Percentiles rank a stretch among this genome's conserved stretches.
phyloP scores from a whole-genome alignment of 1,140 invertebrate species.

The Meloidogyne exigua region DNA sequence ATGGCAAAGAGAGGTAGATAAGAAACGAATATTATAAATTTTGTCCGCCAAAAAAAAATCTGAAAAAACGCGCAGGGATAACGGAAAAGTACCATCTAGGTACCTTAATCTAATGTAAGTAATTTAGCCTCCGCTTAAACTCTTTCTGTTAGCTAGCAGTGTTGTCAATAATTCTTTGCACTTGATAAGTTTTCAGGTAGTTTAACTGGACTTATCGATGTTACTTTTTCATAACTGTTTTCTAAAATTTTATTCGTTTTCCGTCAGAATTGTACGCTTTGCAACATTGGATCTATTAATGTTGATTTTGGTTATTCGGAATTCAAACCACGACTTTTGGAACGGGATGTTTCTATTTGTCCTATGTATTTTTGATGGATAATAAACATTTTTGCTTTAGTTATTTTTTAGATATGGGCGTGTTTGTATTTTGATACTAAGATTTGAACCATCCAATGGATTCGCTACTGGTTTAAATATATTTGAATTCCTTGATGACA shows the following conservation, averaged over 20 bases:
- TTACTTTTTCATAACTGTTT: too few species aligned
- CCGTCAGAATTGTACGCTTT: neutral
- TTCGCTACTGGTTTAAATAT: constrained; percentile 15
- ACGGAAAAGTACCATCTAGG: too few species aligned
- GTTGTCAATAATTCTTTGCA: neutral
- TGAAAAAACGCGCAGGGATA: too few species aligned
- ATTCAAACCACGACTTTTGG: constrained; percentile 14
- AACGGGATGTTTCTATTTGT: constrained; percentile 14
- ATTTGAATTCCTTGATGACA: constrained; percentile 8
- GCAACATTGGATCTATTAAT: constrained; percentile 4
- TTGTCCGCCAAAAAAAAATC: too few species aligned
- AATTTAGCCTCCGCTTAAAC: neutral
- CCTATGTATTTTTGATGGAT: constrained; percentile 10
- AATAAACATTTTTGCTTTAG: neutral
- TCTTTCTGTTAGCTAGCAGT: constrained; percentile 15
- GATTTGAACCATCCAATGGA: constrained; percentile 10
- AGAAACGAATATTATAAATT: too few species aligned
- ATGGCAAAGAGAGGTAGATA: too few species aligned
- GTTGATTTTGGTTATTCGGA: constrained; percentile 19
- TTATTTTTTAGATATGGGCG: constrained; percentile 9
- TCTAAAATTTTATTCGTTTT: neutral
- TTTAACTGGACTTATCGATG: neutral
- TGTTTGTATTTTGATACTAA: constrained; percentile 21
- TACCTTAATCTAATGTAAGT: too few species aligned
- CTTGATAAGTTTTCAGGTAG: neutral